Base-by-base conservation (phyloP, 2,113 vertebrate genomes). In the Mobula birostris region DNA sequence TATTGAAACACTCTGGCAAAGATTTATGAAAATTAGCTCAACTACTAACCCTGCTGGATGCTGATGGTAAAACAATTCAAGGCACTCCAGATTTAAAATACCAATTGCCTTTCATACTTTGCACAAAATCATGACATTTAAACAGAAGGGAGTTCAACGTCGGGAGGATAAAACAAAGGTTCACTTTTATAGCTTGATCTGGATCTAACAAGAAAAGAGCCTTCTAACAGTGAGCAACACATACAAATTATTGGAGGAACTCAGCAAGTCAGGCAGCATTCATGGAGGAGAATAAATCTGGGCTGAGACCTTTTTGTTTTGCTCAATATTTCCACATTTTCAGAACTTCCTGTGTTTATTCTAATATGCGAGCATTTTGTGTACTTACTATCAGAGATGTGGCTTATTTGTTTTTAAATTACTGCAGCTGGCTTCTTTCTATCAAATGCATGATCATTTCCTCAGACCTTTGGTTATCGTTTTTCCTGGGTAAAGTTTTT, bases 31-130 rank as follows among this genome's bases (percentile, higher is more conserved):
- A 91, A 36, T 74, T 48, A 93, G 68, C 91, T 93, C 91, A 93
- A 93, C 68, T 72, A 74, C 70, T 11, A 40, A 72, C 91, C 66
- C 91, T 93, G 91, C 91, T 93, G 91, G 91, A 93, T 72, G 36
- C 5, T 12, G 5, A 7, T 56, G 91, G 91, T 93, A 74, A 48
- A 48, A 74, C 66, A 93, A 36, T 56, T 56, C 3, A 93, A 48
- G 36, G 74, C 27, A 14, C 40, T 48, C 21, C 24, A 56, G 12
- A 40, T 74, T 48, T 48, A 93, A 72, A 74, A 74, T 48, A 56
- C 70, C 48, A 93, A 93, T 72, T 93, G 68, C 36, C 36, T 29
- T 36, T 9, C 56, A 4, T 0, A 7, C 70, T 40, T 92, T 70
- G 91, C 91, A 74, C 9, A 40, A 92, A 40, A 90, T 93, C 19